Evolutionary conservation across 37 sponge, comb jelly and placozoan species (phyloP), one percentile per base, ranked within the genome.

Genomic region (Axinella damicornis): DNA sequence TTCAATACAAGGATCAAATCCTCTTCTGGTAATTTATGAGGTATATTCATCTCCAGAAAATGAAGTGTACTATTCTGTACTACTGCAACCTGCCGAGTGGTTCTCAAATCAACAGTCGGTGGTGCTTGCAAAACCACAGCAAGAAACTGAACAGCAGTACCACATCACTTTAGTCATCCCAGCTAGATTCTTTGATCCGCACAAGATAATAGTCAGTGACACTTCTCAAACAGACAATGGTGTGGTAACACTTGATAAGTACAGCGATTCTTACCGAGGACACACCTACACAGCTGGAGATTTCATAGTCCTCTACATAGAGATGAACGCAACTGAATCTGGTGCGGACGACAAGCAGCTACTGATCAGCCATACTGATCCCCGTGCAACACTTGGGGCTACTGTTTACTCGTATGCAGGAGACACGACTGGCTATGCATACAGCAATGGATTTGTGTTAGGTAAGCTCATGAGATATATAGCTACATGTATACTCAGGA

Each of bases 11-110:
- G 31, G 33, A 19, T 34, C 19, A 34, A 18, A 31, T 27, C 68
- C 68, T 2, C 13, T 67, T 32, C 68, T 67, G 1, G 68, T 27
- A 27, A 17, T 67, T 2, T 35, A 67, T 27, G 68, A 67, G 27
- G 4, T 27, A 5, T 31, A 67, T 27, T 31, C 30, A 27, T 19
- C 13, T 5, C 2, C 19, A 19, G 4, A 31, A 9, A 35, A 31
- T 67, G 27, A 9, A 27, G 2, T 67, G 19, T 40, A 37, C 18
- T 72, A n/a, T 72, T 72, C 73, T 40, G 53, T 24, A 25, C 24
- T 72, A 12, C 53, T 72, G 20, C 73, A 72, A 40, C 53, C 73
- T 17, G 38, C 24, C 2, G 73, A 72, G 25, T 72, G 73, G 73
- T 72, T 72, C 37, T 46, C 73, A 38, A 18, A 24, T 24, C 41